Conservation (phyloP, 2,797 vertebrate genomes). For the Vireo griseus region DNA sequence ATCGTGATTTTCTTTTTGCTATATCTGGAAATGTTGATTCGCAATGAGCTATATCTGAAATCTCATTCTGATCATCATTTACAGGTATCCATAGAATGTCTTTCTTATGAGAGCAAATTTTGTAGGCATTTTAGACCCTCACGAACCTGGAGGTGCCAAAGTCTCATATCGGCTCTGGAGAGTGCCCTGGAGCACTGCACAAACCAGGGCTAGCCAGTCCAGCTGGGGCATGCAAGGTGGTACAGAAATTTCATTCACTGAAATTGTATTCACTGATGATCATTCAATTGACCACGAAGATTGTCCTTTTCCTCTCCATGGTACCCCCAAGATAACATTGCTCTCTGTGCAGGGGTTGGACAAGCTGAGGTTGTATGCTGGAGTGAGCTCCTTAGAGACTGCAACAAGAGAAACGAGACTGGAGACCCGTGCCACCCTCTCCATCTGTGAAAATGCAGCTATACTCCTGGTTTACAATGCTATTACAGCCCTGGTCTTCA, state of each 20-base stretch:
- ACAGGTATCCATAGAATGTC: neutral
- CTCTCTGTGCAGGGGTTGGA: neutral
- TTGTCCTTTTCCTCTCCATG: neutral
- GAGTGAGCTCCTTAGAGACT: neutral
- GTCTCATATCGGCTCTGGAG: rapidly evolving
- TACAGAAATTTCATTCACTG: neutral
- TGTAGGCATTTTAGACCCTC: neutral
- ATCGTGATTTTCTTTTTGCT: neutral
- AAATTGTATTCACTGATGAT: neutral
- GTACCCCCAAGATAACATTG: neutral
- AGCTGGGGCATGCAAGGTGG: neutral
- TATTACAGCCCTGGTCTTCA: neutral
- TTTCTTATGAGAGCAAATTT: neutral
- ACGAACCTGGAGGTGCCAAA: neutral
- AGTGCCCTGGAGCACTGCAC: neutral
- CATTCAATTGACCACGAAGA: neutral
- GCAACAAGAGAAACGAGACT: neutral
- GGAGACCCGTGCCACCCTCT: neutral
- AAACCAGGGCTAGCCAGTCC: neutral
- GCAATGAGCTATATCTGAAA: neutral
- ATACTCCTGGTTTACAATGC: neutral
- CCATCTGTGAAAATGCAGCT: neutral
- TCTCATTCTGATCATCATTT: neutral
- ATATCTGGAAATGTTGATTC: neutral
- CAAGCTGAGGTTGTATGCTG: neutral